Conservation (phyloP, 2,113 vertebrate genomes). For the Dunckerocampus dactyliophorus region DNA sequence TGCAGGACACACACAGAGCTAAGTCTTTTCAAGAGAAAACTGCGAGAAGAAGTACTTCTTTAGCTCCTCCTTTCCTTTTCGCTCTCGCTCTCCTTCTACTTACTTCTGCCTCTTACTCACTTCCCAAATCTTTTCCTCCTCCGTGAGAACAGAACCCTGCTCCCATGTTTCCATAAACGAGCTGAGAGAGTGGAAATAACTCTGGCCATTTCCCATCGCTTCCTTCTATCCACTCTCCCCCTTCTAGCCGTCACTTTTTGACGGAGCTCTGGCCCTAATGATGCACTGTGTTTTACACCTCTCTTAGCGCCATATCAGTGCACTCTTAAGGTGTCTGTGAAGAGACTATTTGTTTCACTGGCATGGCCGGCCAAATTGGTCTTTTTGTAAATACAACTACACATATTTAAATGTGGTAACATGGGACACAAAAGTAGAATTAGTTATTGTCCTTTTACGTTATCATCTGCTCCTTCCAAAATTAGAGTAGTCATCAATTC, state of each 20-base stretch:
- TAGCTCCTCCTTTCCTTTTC: constrained; percentile 20
- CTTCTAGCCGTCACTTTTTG: constrained; percentile 23
- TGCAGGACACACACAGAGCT: constrained; percentile 64
- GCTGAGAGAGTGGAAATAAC: constrained; percentile 73
- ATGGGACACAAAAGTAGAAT: too few relatives aligned
- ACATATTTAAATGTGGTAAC: too few relatives aligned
- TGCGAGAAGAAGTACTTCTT: constrained; percentile 56
- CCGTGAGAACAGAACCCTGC: constrained; percentile 64
- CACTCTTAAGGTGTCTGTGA: constrained; percentile 26
- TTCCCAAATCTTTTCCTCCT: constrained; percentile 43
- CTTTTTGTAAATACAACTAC: too few relatives aligned
- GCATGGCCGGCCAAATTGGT: too few relatives aligned
- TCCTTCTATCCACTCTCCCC: constrained; percentile 36
- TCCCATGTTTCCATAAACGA: constrained; percentile 67
- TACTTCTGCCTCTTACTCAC: constrained; percentile 34
- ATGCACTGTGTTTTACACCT: constrained; percentile 42
- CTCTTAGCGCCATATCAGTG: constrained; percentile 30
- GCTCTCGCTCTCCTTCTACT: constrained; percentile 29
- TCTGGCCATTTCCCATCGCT: constrained; percentile 53
- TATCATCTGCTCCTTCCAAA: too few relatives aligned
- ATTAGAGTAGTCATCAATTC: too few relatives aligned
- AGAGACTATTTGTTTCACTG: too few relatives aligned
- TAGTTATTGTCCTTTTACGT: too few relatives aligned
- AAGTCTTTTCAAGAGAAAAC: constrained; percentile 61
- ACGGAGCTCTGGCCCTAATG: constrained; percentile 44